Conservation (phyloP, 2,113 vertebrate genomes). For the Centropristis striata region DNA sequence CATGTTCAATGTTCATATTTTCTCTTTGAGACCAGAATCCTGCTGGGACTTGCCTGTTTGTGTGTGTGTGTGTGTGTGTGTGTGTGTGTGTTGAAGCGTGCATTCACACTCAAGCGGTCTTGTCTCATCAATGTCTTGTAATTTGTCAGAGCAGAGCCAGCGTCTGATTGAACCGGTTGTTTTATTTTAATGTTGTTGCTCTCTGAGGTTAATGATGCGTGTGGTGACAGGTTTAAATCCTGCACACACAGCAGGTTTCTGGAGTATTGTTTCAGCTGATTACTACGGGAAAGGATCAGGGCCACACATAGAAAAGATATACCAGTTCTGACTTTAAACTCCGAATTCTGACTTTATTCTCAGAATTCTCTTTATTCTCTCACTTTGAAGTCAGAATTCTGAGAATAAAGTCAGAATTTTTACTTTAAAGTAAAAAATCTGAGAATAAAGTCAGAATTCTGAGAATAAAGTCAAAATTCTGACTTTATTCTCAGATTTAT, state of each 20-base stretch:
- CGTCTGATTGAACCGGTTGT: slow-evolving; percentile 3
- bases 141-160: slow-evolving; percentile 30
- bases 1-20: slow-evolving; percentile 35
- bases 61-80: not conserved
- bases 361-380: too few relatives aligned
- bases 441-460: too few relatives aligned
- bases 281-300: too few relatives aligned
- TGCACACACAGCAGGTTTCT: slow-evolving; percentile 32
- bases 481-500: too few relatives aligned
- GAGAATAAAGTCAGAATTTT: too few relatives aligned
- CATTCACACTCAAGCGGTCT: slow-evolving; percentile 20
- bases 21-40: slow-evolving; percentile 37
- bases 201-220: not conserved
- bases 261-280: slow-evolving; percentile 46
- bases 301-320: too few relatives aligned
- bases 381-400: too few relatives aligned
- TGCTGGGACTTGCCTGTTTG: slow-evolving; percentile 68
- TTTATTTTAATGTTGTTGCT: not conserved
- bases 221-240: not conserved
- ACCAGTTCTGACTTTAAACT: too few relatives aligned
- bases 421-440: too few relatives aligned
- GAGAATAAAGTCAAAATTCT: too few relatives aligned
- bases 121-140: slow-evolving; percentile 34
- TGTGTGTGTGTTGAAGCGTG: not conserved
- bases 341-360: too few relatives aligned